Evolutionary conservation across 2,797 vertebrate genomes (phyloP).

Genomic region (Danio jaintianensis): DNA sequence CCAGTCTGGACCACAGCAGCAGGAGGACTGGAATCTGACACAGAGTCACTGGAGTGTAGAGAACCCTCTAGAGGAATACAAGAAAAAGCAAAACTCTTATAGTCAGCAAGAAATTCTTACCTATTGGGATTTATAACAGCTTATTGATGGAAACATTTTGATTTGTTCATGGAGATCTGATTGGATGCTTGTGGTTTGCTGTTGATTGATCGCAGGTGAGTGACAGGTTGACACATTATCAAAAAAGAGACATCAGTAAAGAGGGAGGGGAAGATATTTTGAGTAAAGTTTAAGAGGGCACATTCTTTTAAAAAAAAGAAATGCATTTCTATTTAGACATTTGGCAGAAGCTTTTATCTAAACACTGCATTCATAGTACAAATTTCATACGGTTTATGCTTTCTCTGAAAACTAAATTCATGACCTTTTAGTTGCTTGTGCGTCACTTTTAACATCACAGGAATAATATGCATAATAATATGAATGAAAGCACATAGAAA

Average conservation of each 20-base stretch:
- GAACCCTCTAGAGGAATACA: slow-evolving; percentile 81
- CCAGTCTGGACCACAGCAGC: slow-evolving; percentile 87
- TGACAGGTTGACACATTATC: too few species aligned
- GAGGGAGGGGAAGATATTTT: too few species aligned
- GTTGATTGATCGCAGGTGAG: too few species aligned
- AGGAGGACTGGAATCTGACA: slow-evolving; percentile 88
- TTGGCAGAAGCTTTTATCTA: neutral
- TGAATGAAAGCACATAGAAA: neutral
- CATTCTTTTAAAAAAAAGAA: neutral
- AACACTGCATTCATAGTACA: neutral
- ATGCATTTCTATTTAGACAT: neutral
- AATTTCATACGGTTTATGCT: neutral
- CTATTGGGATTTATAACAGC: too few species aligned
- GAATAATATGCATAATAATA: neutral
- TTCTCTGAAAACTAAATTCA: neutral
- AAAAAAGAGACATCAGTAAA: too few species aligned
- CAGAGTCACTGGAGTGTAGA: slow-evolving; percentile 88
- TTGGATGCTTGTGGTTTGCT: too few species aligned
- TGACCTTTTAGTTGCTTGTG: neutral
- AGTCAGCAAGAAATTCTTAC: too few species aligned
- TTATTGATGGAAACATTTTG: too few species aligned
- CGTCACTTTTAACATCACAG: neutral
- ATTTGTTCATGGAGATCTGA: too few species aligned
- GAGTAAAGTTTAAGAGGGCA: neutral
- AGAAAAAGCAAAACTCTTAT: neutral